Percentiles rank a stretch among this genome's conserved stretches.
Evolutionary conservation across 2,888 invertebrate species (phyloP).

Genomic region (Exocentrus adspersus): DNA sequence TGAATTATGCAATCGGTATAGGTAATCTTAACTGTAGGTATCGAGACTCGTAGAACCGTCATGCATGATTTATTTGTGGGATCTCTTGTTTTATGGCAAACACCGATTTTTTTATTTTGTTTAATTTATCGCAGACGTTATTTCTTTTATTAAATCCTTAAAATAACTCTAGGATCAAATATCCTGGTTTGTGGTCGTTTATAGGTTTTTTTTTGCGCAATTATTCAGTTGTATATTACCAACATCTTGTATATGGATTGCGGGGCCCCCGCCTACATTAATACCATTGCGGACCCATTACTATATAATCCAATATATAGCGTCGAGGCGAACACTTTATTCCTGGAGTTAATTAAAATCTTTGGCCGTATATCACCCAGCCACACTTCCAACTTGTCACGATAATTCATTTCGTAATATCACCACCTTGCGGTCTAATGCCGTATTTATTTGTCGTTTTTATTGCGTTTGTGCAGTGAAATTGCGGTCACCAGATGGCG

Average conservation of each 20-base stretch:
- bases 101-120: too few species aligned
- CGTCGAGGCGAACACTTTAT: constrained; percentile 41
- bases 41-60: too few species aligned
- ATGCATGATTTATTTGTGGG: not conserved
- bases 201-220: too few species aligned
- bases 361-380: constrained; percentile 43
- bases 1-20: not conserved
- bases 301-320: constrained; percentile 24
- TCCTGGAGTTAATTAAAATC: constrained; percentile 46
- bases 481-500: constrained; percentile 17
- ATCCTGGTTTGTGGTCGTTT: too few species aligned
- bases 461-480: constrained; percentile 33
- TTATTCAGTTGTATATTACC: too few species aligned
- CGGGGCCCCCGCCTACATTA: not conserved
- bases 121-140: too few species aligned
- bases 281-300: constrained; percentile 8
- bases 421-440: constrained; percentile 53
- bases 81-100: too few species aligned
- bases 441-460: constrained; percentile 45
- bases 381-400: constrained; percentile 53
- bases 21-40: too few species aligned
- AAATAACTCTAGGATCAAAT: too few species aligned
- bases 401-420: constrained; percentile 53
- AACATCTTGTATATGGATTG: too few species aligned
- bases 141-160: too few species aligned